Evolutionary conservation across 53 echinoderm and acorn worm species (phyloP), one percentile per base, ranked within the genome.

Genomic region (Henricia sp.): DNA sequence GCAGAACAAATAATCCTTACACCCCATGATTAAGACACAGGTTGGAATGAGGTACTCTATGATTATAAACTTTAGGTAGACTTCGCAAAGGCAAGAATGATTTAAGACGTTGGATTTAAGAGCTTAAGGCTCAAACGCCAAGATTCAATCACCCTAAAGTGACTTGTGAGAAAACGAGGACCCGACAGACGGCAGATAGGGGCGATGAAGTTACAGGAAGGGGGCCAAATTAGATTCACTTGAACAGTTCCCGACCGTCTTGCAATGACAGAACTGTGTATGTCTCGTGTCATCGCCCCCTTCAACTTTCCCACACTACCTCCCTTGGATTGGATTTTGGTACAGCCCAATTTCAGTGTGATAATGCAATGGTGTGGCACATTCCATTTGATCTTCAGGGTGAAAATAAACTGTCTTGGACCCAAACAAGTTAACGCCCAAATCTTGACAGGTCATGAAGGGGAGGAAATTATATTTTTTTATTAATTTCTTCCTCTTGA

Each of bases 391-490:
- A 2, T 1, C 12, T n/a, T 63, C 21, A 12, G 21, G 23, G 34
- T 63, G 65, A 11, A 28, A 44, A 34, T 33, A n/a, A 21, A 11
- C n/a, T 44, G 8, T 10, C 17, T 11, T 32, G 9, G 16, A 14
- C 16, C n/a, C 33, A 32, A 46, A n/a, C 35, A 62, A 48, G 64
- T 46, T 29, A 62, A 64, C 50, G 80, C 80, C 80, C 80, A 57
- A 52, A 64, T 30, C 62, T 63, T 34, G 48, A 11, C 37, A 64
- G 46, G 63, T 33, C 34, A n/a, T n/a, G 21, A 43, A 16, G 21
- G 80, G 44, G n/a, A 46, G 80, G 80, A 80, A 64, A 80, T 64
- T 19, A 44, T 50, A 57, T 50, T 14, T n/a, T n/a, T n/a, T 80
- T 27, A 80, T 65, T 21, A 43, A 46, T 80, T 32, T 80, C 50